These are phyloP conservation scores for Trichomalopsis sarcophagae DNA, from an alignment of 1,140 invertebrate genomes.

Conservation along the genomic window DNA sequence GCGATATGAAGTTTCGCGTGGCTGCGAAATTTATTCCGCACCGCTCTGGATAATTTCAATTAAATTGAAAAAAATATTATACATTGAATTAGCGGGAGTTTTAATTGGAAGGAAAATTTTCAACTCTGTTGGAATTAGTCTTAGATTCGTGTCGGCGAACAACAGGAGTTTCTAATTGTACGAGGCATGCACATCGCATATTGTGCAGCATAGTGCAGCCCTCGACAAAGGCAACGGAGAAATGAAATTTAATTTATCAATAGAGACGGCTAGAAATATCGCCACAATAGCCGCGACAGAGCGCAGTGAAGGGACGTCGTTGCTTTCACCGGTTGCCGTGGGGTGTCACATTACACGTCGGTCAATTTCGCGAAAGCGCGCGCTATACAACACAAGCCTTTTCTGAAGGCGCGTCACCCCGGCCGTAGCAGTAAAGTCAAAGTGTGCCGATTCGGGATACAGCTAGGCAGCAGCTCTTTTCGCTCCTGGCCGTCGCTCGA, in stretches of 20 bases:
- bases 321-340: conserved; percentile 1
- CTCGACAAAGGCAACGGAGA: background rate
- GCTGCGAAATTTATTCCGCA: too few relatives aligned
- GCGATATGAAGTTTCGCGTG: too few relatives aligned
- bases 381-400: background rate
- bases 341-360: conserved; percentile 13
- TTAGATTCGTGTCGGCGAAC: too few relatives aligned
- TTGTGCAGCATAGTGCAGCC: background rate
- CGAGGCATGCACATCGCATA: too few relatives aligned
- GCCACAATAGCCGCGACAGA: background rate
- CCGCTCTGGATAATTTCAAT: too few relatives aligned
- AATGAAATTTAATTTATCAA: background rate
- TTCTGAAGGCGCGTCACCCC: background rate
- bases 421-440: background rate
- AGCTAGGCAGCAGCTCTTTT: background rate
- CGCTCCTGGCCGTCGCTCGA: background rate
- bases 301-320: background rate
- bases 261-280: background rate
- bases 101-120: too few relatives aligned
- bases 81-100: too few relatives aligned
- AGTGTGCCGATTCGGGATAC: background rate
- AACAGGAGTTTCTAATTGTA: too few relatives aligned
- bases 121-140: too few relatives aligned
- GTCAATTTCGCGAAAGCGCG: background rate
- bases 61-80: too few relatives aligned